Evolutionary conservation across 1,140 invertebrate genomes (phyloP).

Genomic region (Drosophila tsacasi): DNA sequence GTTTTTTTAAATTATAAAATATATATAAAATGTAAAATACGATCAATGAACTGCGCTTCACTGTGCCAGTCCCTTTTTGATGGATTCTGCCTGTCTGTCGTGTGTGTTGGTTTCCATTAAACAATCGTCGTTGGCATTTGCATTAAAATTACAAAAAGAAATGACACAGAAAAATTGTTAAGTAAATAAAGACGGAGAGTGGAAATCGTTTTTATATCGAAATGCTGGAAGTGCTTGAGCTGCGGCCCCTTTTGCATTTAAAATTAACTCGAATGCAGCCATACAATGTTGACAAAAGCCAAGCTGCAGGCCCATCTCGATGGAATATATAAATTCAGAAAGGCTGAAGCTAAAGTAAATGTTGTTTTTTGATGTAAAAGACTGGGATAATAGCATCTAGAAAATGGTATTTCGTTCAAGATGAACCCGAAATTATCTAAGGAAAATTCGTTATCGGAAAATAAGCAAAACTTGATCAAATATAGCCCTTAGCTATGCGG

Average conservation of each 20-base stretch:
- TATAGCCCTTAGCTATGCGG: not conserved
- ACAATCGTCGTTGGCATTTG: constrained; percentile 39
- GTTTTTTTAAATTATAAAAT: too few relatives aligned
- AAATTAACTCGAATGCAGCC: constrained; percentile 40
- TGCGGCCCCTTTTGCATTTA: constrained; percentile 26
- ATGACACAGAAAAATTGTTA: constrained; percentile 10
- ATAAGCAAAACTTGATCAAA: not conserved
- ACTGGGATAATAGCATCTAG: constrained; percentile 17
- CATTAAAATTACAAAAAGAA: constrained; percentile 41
- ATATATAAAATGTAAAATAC: not conserved
- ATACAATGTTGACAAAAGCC: constrained; percentile 44
- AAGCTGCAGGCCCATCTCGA: constrained; percentile 28
- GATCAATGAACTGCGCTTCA: constrained; percentile 3
- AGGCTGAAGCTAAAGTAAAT: constrained; percentile 14
- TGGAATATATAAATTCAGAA: constrained; percentile 8
- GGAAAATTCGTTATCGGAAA: not conserved
- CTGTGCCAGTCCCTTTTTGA: constrained; percentile 29
- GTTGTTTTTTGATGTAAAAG: constrained; percentile 24
- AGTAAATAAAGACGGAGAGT: constrained; percentile 17
- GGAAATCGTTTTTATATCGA: constrained; percentile 28
- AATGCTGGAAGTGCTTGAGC: constrained; percentile 30
- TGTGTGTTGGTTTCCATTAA: constrained; percentile 13
- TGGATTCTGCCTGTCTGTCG: constrained; percentile 10
- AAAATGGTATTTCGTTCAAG: not conserved
- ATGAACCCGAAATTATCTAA: not conserved